Evolutionary conservation across 2,888 invertebrate species (phyloP), one percentile per base, ranked within the genome.

Genomic region (Ophion ventricosus): DNA sequence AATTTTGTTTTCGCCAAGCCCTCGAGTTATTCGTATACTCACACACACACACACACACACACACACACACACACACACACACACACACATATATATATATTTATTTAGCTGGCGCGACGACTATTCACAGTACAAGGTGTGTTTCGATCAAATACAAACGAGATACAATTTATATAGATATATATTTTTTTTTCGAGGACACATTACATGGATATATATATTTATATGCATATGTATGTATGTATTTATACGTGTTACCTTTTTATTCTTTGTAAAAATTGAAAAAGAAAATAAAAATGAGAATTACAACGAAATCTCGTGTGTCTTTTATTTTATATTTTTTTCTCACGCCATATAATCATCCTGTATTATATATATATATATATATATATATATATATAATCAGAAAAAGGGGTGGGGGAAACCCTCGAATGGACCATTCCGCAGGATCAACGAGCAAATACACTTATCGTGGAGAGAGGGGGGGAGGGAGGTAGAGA

Each of bases 381-480:
- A 10, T 5, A 14, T 17, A 1, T 3, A 7, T 2, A 7, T 7
- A 7, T 49, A 7, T 14, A 4, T 54, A 23, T 57, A 35, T 40
- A 49, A 61, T 35, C 35, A 26, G 20, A 61, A 35, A 57, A 87
- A 77, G 73, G 61, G 63, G 35, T 35, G 35, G 35, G 8, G 57
- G 72, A 63, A 82, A 66, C 63, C 63, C 72, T 86, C 86, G 87
- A 87, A 88, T 90, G 88, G 89, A 89, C 87, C 87, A 88, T 89
- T 88, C 86, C 82, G 35, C 35, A 81, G 87, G 74, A 86, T 84
- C 82, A 76, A 66, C 77, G 85, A 80, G 89, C 88, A 91, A 91
- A 91, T 90, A 91, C 81, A 56, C 88, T 92, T 92, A 92, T 92
- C 92, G 86, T 87, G 35, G 35, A 35, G 35, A 35, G 35, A 35